phyloP scores from a whole-genome alignment of 2,888 invertebrate genomes.

The Geotrupes spiniger region DNA sequence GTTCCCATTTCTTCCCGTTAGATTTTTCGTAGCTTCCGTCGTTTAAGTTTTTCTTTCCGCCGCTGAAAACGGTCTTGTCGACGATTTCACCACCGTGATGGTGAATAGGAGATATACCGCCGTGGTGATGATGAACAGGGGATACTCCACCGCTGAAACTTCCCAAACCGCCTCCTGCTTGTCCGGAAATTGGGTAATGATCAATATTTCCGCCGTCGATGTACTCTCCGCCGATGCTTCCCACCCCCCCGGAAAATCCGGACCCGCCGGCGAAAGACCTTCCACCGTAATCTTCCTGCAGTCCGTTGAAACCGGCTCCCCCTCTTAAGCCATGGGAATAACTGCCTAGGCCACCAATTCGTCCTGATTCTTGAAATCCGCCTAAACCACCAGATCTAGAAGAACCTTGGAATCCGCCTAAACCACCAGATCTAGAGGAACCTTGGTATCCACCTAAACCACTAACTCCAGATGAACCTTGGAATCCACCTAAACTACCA shows the following conservation, averaged over 20 bases:
- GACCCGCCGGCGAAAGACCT: too few species aligned
- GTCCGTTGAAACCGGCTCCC: neutral
- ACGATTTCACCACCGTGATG: constrained; percentile 44
- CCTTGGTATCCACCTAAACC: constrained; percentile 21
- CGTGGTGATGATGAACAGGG: constrained; percentile 17
- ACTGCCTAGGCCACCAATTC: constrained; percentile 25
- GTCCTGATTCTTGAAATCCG: constrained; percentile 27
- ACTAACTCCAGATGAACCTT: constrained; percentile 7
- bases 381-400: constrained; percentile 2
- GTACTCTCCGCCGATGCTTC: constrained; percentile 15
- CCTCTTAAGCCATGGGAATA: constrained; percentile 14
- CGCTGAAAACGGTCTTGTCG: constrained; percentile 58
- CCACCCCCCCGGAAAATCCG: neutral
- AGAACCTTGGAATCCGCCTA: constrained; percentile 10
- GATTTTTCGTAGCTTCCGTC: constrained; percentile 57
- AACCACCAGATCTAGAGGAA: constrained; percentile 17
- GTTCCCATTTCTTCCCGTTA: constrained; percentile 56
- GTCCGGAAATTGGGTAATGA: too few species aligned
- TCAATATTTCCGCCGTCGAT: constrained; percentile 32
- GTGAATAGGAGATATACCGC: constrained; percentile 16
- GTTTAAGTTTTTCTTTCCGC: constrained; percentile 57
- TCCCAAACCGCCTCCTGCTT: constrained; percentile 31
- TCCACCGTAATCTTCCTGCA: neutral
- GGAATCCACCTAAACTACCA: constrained; percentile 19
- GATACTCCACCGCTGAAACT: constrained; percentile 22